These are phyloP conservation scores for Diachasmimorpha longicaudata DNA, from an alignment of 1,140 invertebrate genomes.

Conservation along the genomic window DNA sequence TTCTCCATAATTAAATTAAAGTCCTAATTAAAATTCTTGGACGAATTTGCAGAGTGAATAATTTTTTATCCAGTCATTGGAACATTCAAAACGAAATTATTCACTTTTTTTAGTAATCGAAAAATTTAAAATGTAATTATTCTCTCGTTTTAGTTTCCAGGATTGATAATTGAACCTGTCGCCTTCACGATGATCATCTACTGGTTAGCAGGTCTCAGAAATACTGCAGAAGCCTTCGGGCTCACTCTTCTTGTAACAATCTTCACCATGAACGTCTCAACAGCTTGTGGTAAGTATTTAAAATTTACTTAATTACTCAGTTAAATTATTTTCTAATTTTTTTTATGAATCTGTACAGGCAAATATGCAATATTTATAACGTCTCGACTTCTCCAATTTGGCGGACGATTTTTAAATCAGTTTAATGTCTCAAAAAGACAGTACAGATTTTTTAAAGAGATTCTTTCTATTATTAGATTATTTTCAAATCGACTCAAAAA, in stretches of 20 bases:
- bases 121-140: background rate
- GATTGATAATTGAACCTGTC: conserved; percentile 77
- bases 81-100: background rate
- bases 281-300: conserved; percentile 74
- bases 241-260: conserved; percentile 72
- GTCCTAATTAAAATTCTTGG: too few species aligned
- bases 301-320: conserved; percentile 50
- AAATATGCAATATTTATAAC: too few species aligned
- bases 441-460: too few species aligned
- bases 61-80: background rate
- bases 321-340: conserved; percentile 64
- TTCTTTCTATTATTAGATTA: too few species aligned
- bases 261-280: conserved; percentile 82
- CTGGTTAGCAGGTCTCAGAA: conserved; percentile 76
- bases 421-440: too few species aligned
- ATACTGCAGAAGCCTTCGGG: conserved; percentile 70
- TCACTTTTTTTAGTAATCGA: conserved; percentile 65
- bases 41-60: background rate
- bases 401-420: too few species aligned
- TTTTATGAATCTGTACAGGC: too few species aligned
- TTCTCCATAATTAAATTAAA: too few species aligned
- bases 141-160: conserved; percentile 71
- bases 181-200: conserved; percentile 80
- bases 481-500: too few species aligned
- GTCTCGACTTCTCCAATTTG: too few species aligned